Base-by-base conservation (phyloP, 2,113 vertebrate species). In the Chloebia gouldiae region DNA sequence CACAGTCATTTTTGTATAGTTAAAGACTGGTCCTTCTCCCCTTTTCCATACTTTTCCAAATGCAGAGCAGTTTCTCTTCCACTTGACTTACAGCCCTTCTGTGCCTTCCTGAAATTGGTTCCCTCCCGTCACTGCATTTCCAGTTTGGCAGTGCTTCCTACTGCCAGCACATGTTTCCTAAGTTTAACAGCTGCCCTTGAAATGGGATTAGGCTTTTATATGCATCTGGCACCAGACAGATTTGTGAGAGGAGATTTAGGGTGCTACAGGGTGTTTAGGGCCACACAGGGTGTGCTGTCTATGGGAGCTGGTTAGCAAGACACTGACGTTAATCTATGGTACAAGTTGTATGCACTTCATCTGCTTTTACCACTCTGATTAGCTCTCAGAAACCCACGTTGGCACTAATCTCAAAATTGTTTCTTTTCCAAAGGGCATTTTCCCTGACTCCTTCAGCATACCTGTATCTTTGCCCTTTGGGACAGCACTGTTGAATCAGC, bases 161-260 rank as follows among this genome's bases (percentile, higher is more conserved):
- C 47, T 42, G 11, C 39, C 39, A 57, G 60, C 51, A 47, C n/a
- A 50, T 0, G 0, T 75, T 90, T 91, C 56, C n/a, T 45, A 8
- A 8, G 1, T 89, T 84, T 86, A 95, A 81, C 86, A 91, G 66
- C 78, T 90, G 65, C 59, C 81, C 66, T 94, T 94, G 69, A 90
- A 91, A 91, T 82, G 63, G 35, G 57, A 95, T 92, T 89, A 84
- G 50, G 47, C 40, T 69, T 95, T 94, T 81, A 76, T 53, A 92
- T 54, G 73, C 49, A 87, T 92, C 89, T 87, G 91, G 83, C 66
- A 91, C 79, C 2, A 2, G 56, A 69, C 10, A 81, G 73, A 82
- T 95, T 92, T 96, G 81, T 81, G 56, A 86, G 80, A 63, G 47
- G 53, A 92, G 81, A 77, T 95, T 95, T 93, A 64, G 76, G 82